Conservation (phyloP, 2,113 vertebrate species). For the Zosterops hypoxanthus region DNA sequence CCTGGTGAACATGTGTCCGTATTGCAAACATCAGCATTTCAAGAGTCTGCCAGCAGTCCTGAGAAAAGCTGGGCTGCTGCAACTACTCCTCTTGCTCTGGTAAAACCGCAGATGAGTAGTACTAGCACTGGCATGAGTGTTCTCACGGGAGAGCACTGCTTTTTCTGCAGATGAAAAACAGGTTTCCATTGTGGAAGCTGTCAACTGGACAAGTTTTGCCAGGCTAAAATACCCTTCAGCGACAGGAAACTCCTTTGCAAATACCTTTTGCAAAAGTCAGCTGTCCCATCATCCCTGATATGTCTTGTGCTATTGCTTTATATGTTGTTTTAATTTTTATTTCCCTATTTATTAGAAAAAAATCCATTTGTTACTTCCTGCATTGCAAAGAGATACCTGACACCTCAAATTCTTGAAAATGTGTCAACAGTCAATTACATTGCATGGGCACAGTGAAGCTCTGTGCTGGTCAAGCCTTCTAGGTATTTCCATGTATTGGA, state of each 20-base stretch:
- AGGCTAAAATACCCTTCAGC: background rate
- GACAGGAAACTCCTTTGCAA: background rate
- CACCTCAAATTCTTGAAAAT: background rate
- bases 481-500: background rate
- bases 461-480: background rate
- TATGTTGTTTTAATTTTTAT: background rate
- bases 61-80: background rate
- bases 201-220: background rate
- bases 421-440: background rate
- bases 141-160: background rate
- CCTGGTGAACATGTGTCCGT: constrained; percentile 27
- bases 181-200: background rate
- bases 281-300: background rate
- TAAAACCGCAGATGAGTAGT: background rate
- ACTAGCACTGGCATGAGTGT: background rate
- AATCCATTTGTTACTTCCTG: background rate
- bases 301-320: constrained; percentile 2
- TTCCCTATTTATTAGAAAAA: background rate
- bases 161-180: background rate
- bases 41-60: background rate
- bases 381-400: background rate
- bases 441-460: background rate
- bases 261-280: background rate
- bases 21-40: constrained; percentile 7
- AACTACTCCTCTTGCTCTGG: background rate